phyloP scores from a whole-genome alignment of 1,140 invertebrate genomes.

The Calephelis nemesis region DNA sequence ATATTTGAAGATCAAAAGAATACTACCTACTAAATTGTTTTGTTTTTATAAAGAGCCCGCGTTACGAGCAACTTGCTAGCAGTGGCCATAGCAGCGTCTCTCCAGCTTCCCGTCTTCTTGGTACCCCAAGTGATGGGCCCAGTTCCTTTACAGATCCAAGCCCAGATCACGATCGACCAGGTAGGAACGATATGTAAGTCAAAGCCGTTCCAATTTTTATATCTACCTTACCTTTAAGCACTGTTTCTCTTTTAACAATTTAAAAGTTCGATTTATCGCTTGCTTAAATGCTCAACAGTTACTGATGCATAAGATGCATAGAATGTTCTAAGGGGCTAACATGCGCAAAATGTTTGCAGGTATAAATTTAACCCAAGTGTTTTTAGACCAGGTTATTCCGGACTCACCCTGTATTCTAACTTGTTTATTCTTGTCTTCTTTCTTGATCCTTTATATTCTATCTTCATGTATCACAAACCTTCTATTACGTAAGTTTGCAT shows the following conservation, averaged over 20 bases:
- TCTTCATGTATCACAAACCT: conserved; percentile 5
- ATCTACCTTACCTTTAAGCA: conserved; percentile 50
- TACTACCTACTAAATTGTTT: neutral
- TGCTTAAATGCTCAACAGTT: conserved; percentile 23
- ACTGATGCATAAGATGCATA: conserved; percentile 12
- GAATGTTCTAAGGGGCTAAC: conserved; percentile 6
- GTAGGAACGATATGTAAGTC: conserved; percentile 80
- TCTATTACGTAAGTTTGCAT: conserved; percentile 34
- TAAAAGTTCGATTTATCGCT: conserved; percentile 19
- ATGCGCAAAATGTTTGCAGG: conserved; percentile 17
- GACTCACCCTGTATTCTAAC: neutral
- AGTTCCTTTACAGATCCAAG: conserved; percentile 70
- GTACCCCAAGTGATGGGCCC: conserved; percentile 60
- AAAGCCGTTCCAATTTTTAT: conserved; percentile 77
- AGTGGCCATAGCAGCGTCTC: conserved; percentile 72
- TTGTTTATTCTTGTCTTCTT: conserved; percentile 5
- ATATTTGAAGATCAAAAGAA: neutral
- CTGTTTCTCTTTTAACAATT: conserved; percentile 28
- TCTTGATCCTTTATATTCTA: neutral
- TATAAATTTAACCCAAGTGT: conserved; percentile 4
- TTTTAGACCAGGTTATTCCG: conserved; percentile 5
- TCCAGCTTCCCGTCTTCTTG: conserved; percentile 57
- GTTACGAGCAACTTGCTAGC: conserved; percentile 72
- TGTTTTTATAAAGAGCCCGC: conserved; percentile 57
- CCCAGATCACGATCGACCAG: conserved; percentile 71